Percentiles rank a stretch among this genome's conserved stretches.
These are phyloP conservation scores for Amphiduros pacificus DNA, from an alignment of 2,888 invertebrate genomes.

Conservation along the genomic window DNA sequence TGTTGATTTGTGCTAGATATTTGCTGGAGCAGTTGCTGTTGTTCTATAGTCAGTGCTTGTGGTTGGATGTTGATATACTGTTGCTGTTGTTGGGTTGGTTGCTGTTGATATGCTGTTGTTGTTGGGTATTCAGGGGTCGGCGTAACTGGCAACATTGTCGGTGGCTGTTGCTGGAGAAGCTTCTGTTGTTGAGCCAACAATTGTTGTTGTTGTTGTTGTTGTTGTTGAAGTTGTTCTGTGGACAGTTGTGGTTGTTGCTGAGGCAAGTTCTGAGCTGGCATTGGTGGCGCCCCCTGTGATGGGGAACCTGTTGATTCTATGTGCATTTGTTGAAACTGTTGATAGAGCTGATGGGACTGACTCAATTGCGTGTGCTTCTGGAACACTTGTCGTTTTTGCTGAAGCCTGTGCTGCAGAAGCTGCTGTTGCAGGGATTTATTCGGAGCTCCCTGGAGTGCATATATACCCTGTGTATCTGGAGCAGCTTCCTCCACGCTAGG, in stretches of 20 bases:
- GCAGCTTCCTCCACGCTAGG: background rate
- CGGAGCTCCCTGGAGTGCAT: background rate
- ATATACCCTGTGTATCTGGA: background rate
- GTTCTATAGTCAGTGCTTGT: no score
- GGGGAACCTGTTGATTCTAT: slow-evolving; percentile 11
- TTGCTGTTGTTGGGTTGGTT: no score
- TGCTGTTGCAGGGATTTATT: slow-evolving; percentile 69
- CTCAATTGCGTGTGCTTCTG: slow-evolving; percentile 73
- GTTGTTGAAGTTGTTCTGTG: background rate
- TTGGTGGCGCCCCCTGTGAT: no score
- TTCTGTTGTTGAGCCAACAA: background rate
- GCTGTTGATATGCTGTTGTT: background rate
- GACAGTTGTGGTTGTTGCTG: background rate
- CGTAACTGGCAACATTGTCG: slow-evolving; percentile 53
- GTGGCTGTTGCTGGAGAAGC: slow-evolving; percentile 67
- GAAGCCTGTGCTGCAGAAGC: slow-evolving; percentile 79
- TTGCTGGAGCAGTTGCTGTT: no score
- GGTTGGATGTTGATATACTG: no score
- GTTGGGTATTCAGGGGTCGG: background rate
- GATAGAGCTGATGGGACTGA: slow-evolving; percentile 7
- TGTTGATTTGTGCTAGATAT: no score
- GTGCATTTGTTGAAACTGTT: slow-evolving; percentile 25
- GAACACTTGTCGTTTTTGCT: slow-evolving; percentile 81
- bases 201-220: slow-evolving; percentile 9
- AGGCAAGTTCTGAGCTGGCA: background rate